A percentile compares a stretch with the other conserved stretches of the same genome.
Conservation (phyloP, 1,140 invertebrate species). For the Trichonephila inaurata region DNA sequence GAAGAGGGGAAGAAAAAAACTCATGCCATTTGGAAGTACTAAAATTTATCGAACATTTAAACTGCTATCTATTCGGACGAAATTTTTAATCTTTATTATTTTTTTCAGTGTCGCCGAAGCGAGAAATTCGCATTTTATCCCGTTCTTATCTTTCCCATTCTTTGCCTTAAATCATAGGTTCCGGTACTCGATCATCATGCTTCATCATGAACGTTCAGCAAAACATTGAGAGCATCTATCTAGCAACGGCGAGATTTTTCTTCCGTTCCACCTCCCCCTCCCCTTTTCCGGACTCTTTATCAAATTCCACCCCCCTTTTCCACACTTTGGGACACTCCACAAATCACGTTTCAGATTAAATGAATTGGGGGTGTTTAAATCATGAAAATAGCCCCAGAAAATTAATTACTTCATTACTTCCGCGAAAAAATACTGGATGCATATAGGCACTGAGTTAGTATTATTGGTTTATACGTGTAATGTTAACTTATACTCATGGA, state of each 20-base stretch:
- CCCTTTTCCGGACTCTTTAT: conserved; percentile 57
- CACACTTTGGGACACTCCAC: conserved; percentile 26
- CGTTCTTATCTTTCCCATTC: conserved; percentile 71
- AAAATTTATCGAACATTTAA: conserved; percentile 68
- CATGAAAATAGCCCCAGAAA: neutral
- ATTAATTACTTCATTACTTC: neutral
- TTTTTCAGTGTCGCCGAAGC: conserved; percentile 25
- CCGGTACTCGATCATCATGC: conserved; percentile 57
- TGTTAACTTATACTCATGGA: no score
- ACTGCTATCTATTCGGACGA: conserved; percentile 48
- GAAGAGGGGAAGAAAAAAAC: neutral
- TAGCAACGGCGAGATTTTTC: conserved; percentile 66
- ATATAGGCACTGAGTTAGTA: neutral
- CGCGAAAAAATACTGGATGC: neutral
- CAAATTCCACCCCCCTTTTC: conserved; percentile 41
- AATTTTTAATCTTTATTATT: conserved; percentile 72
- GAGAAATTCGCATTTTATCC: conserved; percentile 73
- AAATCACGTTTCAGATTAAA: conserved; percentile 51
- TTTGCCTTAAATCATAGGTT: conserved; percentile 72
- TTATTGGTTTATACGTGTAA: neutral
- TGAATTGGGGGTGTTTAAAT: conserved; percentile 10
- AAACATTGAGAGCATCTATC: conserved; percentile 66
- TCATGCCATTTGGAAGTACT: conserved; percentile 42
- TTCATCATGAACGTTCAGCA: conserved; percentile 40
- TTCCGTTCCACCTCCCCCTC: neutral